Conservation (phyloP, 2,888 invertebrate genomes). For the Drosophila parthenogenetica region DNA sequence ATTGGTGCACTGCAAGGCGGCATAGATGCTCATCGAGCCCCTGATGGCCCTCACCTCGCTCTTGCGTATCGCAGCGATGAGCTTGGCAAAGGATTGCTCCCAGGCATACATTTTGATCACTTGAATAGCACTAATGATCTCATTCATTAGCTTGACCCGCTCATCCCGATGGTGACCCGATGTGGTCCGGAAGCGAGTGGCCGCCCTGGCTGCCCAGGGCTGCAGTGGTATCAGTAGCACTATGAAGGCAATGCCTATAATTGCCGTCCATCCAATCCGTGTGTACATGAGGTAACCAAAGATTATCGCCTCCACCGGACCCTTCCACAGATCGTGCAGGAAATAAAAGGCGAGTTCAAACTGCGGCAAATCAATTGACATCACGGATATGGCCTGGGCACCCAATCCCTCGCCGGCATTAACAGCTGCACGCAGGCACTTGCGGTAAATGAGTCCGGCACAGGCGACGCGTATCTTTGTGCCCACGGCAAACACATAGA, state of each 20-base stretch:
- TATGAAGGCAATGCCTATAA: slow-evolving; percentile 89
- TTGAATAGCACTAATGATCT: slow-evolving; percentile 92
- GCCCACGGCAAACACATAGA: slow-evolving; percentile 89
- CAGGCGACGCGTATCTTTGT: slow-evolving; percentile 89
- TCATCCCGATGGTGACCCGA: slow-evolving; percentile 93
- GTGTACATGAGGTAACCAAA: slow-evolving; percentile 86
- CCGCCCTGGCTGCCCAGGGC: slow-evolving; percentile 89
- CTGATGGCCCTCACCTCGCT: slow-evolving; percentile 89
- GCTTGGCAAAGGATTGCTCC: slow-evolving; percentile 91
- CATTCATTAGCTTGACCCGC: slow-evolving; percentile 94
- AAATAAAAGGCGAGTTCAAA: slow-evolving; percentile 96
- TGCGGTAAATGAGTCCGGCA: slow-evolving; percentile 90
- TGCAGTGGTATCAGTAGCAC: slow-evolving; percentile 90
- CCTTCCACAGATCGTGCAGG: slow-evolving; percentile 96
- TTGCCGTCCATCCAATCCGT: slow-evolving; percentile 88
- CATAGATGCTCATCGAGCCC: slow-evolving; percentile 89
- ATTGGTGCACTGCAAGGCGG: slow-evolving; percentile 89
- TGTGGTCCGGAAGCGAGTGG: slow-evolving; percentile 87
- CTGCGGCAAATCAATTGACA: slow-evolving; percentile 97
- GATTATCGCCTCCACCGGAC: slow-evolving; percentile 88
- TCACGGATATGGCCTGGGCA: slow-evolving; percentile 92
- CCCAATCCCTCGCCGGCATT: slow-evolving; percentile 93
- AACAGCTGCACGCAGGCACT: slow-evolving; percentile 89
- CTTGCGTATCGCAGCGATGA: slow-evolving; percentile 90
- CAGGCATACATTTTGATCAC: slow-evolving; percentile 96